These are phyloP conservation scores for Phortica okadai DNA, from an alignment of 2,888 invertebrate species.

Conservation along the genomic window DNA sequence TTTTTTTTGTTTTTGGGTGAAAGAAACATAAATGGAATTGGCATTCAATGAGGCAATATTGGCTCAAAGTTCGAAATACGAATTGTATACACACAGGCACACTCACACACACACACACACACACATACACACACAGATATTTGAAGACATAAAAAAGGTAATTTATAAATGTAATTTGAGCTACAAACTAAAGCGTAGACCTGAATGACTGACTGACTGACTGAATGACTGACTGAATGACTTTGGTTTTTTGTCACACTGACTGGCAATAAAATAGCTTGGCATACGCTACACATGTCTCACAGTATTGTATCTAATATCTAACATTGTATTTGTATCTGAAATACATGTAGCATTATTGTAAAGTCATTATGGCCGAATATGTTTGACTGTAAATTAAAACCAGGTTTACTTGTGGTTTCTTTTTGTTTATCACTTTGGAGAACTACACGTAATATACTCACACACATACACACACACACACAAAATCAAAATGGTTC, in stretches of 20 bases:
- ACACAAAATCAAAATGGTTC: not conserved
- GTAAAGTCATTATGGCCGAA: not conserved
- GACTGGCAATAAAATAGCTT: not conserved
- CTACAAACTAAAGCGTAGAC: constrained; percentile 48
- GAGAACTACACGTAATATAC: not conserved
- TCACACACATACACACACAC: not conserved
- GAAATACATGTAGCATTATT: not conserved
- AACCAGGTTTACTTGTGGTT: constrained; percentile 13
- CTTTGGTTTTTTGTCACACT: not conserved
- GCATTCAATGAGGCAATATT: too few species aligned
- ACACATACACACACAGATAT: constrained; percentile 1
- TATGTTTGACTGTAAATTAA: not conserved
- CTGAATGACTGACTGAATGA: constrained; percentile 33
- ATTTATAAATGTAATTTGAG: constrained; percentile 58
- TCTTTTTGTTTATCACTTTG: constrained; percentile 17
- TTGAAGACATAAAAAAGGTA: not conserved
- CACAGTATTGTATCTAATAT: not conserved
- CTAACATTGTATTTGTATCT: too few species aligned
- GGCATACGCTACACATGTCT: not conserved
- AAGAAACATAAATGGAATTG: not conserved
- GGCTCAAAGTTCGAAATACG: too few species aligned
- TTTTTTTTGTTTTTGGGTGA: not conserved
- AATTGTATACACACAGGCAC: not conserved
- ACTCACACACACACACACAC: constrained; percentile 22
- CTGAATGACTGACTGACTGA: constrained; percentile 37